Base-by-base conservation (phyloP, 2,888 invertebrate genomes). In the Andrena trimmerana region DNA sequence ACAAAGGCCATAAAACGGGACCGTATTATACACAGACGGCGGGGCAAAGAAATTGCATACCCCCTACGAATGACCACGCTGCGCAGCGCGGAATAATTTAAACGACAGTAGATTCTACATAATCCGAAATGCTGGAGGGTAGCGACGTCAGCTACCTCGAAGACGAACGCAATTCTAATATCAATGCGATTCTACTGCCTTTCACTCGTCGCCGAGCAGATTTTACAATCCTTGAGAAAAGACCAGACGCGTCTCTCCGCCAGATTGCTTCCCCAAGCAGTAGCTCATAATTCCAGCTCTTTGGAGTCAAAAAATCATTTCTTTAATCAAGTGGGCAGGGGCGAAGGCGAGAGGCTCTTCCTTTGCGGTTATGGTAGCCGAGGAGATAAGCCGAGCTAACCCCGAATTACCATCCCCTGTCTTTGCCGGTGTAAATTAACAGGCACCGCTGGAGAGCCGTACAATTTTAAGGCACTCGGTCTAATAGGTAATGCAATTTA, bases 401-500 rank as follows among this genome's bases (percentile, higher is more conserved):
- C 78, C 74, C 78, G 83, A 83, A 83, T 78, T 83, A 65, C 78
- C 68, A 65, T 67, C n/a, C 74, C 67, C 72, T 69, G 76, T 75
- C 82, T 81, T 67, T 72, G 73, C 69, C 70, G 54, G 73, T 73
- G 81, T 60, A 84, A 84, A 84, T 84, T 84, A 84, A 73, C 85
- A 77, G 54, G 70, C 72, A 71, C 33, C n/a, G 33, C 42, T 57
- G 70, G 86, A 78, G 78, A 36, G 70, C 67, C 66, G 78, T 83
- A 72, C 81, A 78, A 85, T 86, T 87, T 87, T 78, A 80, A 87
- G 78, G 81, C 68, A 83, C 77, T 70, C 80, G 86, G 80, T 86
- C 81, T 87, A 87, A 87, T 87, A 86, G 86, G 76, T 87, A 87
- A 88, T 74, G 81, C 70, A 84, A 89, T 87, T 85, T 84, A 75